Conservation (phyloP, 2,797 vertebrate genomes). For the Takifugu rubripes region DNA sequence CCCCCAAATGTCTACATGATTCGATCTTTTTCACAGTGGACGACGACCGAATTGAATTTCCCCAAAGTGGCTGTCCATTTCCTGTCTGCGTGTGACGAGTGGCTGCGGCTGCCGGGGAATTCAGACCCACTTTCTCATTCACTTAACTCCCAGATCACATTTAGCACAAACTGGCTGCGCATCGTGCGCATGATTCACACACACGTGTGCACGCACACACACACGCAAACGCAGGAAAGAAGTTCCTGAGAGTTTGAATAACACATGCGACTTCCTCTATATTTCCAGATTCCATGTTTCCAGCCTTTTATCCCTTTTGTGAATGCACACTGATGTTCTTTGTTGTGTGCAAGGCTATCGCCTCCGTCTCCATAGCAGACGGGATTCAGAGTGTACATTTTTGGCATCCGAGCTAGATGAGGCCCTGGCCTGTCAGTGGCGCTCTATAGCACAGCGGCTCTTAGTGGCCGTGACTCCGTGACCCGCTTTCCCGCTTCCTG, state of each 20-base stretch:
- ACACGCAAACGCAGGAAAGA: conserved; percentile 18
- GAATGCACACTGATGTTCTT: conserved; percentile 12
- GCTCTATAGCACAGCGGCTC: conserved; percentile 70
- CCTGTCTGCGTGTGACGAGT: conserved; percentile 74
- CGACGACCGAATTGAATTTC: conserved; percentile 77
- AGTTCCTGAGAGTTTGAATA: background rate
- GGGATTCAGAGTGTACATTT: conserved; percentile 41
- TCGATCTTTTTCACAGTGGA: conserved; percentile 76
- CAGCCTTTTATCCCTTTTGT: conserved; percentile 8
- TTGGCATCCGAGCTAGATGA: conserved; percentile 58
- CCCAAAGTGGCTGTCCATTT: conserved; percentile 80
- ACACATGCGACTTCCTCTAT: background rate
- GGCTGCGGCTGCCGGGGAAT: conserved; percentile 64
- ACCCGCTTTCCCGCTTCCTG: conserved; percentile 70
- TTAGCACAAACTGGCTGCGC: conserved; percentile 36
- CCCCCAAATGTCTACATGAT: conserved; percentile 77
- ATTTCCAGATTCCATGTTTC: conserved; percentile 2
- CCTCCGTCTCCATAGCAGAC: conserved; percentile 35
- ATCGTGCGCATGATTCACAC: conserved; percentile 21
- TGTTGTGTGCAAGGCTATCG: conserved; percentile 34
- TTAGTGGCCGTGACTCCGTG: conserved; percentile 76
- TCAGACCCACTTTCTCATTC: conserved; percentile 65
- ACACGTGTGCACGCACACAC: background rate
- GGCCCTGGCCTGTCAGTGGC: conserved; percentile 71
- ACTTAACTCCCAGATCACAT: conserved; percentile 65